Base-by-base conservation (phyloP, 2,797 vertebrate genomes). In the Acanthopagrus latus region DNA sequence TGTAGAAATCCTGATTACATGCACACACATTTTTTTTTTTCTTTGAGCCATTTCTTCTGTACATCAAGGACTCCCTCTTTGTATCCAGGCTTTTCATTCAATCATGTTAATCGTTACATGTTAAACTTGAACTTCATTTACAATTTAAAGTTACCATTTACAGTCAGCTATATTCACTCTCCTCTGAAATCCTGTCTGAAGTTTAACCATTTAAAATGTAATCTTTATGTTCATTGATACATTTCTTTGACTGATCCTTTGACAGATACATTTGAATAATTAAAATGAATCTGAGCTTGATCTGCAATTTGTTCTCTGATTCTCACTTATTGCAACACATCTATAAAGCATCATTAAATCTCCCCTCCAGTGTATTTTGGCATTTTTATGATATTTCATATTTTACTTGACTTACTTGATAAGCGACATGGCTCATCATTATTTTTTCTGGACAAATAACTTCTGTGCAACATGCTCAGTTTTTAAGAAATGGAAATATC, bases 31-130 rank as follows among this genome's bases (percentile, higher is more conserved):
- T 20, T n/a, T 46, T n/a, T n/a, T n/a, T 56, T 46, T 17, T 27
- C 8, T 21, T 4, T 9, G 7, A n/a, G 43, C 16, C 38, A 33
- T 41, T 67, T 17, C 2, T 21, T n/a, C 18, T 25, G 23, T n/a
- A 4, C 41, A 20, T 55, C 13, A 13, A 18, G 48, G 4, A 44
- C 11, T 67, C 17, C n/a, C 18, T 27, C 46, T 48, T 70, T 7
- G 21, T 70, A 48, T 48, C 9, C 17, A 46, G 62, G 73, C 43
- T 48, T 27, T 60, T 72, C 7, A 48, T 50, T 62, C 57, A 68
- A 62, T 56, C 58, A 51, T 46, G 17, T 47, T 55, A 7, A 43
- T 46, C 48, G 25, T 2, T 16, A 41, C 27, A 67, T 48, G 20
- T 27, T 29, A 12, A 27, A 33, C 52, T 17, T 14, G 33, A 43